Conservation (phyloP, 2,888 invertebrate species). For the Phasia obesa region DNA sequence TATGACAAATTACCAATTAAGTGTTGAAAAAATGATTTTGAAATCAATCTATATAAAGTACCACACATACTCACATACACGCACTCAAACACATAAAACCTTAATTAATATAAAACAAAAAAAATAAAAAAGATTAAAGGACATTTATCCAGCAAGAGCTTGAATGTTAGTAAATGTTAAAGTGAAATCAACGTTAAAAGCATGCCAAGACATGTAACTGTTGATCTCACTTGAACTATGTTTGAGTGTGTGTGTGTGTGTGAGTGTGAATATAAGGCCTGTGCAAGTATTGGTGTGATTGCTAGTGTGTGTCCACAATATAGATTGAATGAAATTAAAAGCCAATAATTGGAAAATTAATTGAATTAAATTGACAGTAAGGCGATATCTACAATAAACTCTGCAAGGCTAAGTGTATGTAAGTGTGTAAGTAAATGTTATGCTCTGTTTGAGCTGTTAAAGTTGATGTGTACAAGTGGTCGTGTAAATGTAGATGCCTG, state of each 20-base stretch:
- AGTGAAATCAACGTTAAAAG: conserved; percentile 32
- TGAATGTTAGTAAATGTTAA: conserved; percentile 19
- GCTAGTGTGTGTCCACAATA: conserved; percentile 22
- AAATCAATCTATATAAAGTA: conserved; percentile 57
- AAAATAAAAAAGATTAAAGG: conserved; percentile 6
- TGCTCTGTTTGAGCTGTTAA: conserved; percentile 8
- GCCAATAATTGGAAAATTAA: conserved; percentile 71
- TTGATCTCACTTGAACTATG: conserved; percentile 46
- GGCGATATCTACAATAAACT: conserved; percentile 60
- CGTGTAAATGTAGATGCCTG: conserved; percentile 6
- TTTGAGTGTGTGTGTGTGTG: neutral
- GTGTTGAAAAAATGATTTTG: conserved; percentile 68
- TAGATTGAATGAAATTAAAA: conserved; percentile 70
- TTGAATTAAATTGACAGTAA: conserved; percentile 70
- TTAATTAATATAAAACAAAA: neutral
- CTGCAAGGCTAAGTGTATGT: neutral
- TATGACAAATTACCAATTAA: conserved; percentile 70
- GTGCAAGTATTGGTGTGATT: neutral
- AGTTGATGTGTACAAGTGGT: neutral
- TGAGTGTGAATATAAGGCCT: neutral
- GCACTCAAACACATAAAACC: neutral
- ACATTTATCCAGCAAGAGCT: conserved; percentile 13
- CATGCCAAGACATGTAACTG: conserved; percentile 63
- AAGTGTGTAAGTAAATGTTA: neutral
- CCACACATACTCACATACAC: conserved; percentile 9